Evolutionary conservation across 2,797 vertebrate species (phyloP), one percentile per base, ranked within the genome.

Genomic region (Pseudomugil gertrudae): DNA sequence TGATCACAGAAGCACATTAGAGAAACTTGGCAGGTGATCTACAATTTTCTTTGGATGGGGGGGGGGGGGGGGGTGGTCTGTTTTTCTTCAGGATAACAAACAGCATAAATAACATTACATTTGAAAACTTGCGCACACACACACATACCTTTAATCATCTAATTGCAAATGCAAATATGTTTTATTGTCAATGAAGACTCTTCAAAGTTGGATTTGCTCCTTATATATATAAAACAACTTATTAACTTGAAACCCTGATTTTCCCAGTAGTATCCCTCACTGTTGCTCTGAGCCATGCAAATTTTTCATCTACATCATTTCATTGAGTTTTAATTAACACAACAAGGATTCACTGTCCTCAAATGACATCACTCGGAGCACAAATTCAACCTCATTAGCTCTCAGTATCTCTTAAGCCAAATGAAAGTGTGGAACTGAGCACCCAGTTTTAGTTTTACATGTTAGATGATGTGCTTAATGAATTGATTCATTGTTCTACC

Each of bases 271-370:
- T 76, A 78, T 76, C 68, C 71, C 61, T 81, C 69, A 67, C 81
- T 81, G 80, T 87, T 80, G 88, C 89, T 87, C 83, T 89, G 72
- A 89, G 86, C 87, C 81, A 87, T 87, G 84, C 84, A 57, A 72
- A 84, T 88, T 83, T 88, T 84, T 84, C 87, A 79, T 89, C 87
- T 84, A 87, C 76, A 86, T 90, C 80, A 85, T 90, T 89, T 86
- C 79, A 74, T 87, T 87, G 87, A 87, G 85, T 90, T 90, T 91
- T 91, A 92, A 92, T 92, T 91, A 92, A 90, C 91, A 91, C 90
- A 89, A 92, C 87, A 88, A 89, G 88, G 86, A 91, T 87, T 90
- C 80, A 40, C 85, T 90, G 91, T 91, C 89, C 91, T 92, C 88
- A 83, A 69, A 89, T 89, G 91, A 83, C 87, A 90, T 87, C 82